These are phyloP conservation scores for Hirudo medicinalis DNA, from an alignment of 1,140 invertebrate species.

Conservation along the genomic window DNA sequence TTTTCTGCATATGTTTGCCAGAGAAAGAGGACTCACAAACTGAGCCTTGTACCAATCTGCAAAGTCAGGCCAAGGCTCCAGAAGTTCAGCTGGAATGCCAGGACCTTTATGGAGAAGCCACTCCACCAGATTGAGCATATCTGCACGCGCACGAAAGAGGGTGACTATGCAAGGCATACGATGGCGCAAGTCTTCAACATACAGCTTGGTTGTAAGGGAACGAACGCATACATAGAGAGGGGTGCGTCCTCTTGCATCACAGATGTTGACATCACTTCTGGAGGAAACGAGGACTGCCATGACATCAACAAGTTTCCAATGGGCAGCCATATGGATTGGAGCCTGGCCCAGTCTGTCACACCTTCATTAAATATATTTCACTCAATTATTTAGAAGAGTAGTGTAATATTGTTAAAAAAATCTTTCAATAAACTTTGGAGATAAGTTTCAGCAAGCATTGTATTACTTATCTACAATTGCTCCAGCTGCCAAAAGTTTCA, in stretches of 20 bases:
- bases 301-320: constrained; percentile 38
- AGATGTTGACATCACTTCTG: constrained; percentile 32
- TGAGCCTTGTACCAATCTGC: constrained; percentile 35
- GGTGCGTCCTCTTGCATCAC: constrained; percentile 35
- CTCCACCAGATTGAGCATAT: constrained; percentile 39
- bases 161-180: constrained; percentile 35
- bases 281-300: constrained; percentile 32
- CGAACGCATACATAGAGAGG: constrained; percentile 40
- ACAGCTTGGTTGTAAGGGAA: constrained; percentile 37
- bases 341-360: constrained; percentile 34
- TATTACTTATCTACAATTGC: constrained; percentile 34
- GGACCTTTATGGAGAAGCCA: constrained; percentile 39
- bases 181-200: constrained; percentile 37
- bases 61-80: constrained; percentile 30
- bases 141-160: constrained; percentile 35
- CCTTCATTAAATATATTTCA: constrained; percentile 24
- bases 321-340: constrained; percentile 37
- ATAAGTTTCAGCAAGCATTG: background rate
- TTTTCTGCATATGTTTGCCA: constrained; percentile 37
- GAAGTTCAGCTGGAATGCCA: constrained; percentile 34
- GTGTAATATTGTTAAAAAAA: background rate
- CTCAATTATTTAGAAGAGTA: background rate
- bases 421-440: background rate
- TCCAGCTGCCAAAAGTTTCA: constrained; percentile 34
- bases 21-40: constrained; percentile 32